Base-by-base conservation (phyloP, 2,797 vertebrate species). In the Synanceia verrucosa region DNA sequence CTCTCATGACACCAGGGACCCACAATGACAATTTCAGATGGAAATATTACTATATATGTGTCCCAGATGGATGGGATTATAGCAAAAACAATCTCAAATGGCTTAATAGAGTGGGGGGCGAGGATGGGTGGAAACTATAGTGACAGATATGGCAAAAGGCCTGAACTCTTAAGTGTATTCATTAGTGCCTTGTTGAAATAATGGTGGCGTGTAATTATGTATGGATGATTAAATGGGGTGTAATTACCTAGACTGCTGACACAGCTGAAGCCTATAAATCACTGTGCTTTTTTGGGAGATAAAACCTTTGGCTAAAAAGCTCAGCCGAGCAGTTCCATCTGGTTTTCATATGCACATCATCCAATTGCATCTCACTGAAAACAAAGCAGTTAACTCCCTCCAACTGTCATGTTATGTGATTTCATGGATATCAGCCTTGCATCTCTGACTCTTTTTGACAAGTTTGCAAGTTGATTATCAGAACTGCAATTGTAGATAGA, bases 201-300 rank as follows among this genome's bases (percentile, higher is more conserved):
- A 89, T 48, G 50, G 50, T 68, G 74, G 68, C 5, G 3, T 74
- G 65, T 84, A 81, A 87, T 88, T 86, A 81, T 68, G 72, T 68
- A 68, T 68, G 39, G 65, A 62, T 63, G 81, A 90, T 87, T 83
- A 85, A 89, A 77, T 8, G 18, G 29, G 37, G 18, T 67, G 68
- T 88, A 87, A 92, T 90, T 79, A 85, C 78, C 60, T 48, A 51
- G 66, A 85, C 73, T 79, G 86, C 85, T 83, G 81, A 89, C 83
- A 80, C 85, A 90, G 85, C 86, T 88, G 88, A 91, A 85, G 61
- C 57, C 51, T 51, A 77, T 86, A 82, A 81, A 88, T 90, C 74
- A 66, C 48, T 26, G 55, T 2, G 1, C 3, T 73, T 78, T 83
- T 73, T 66, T n/a, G n/a, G 61, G 69, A 70, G 76, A 86, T 82